Conservation (phyloP, 2,888 invertebrate genomes). For the Microplitis manilae region DNA sequence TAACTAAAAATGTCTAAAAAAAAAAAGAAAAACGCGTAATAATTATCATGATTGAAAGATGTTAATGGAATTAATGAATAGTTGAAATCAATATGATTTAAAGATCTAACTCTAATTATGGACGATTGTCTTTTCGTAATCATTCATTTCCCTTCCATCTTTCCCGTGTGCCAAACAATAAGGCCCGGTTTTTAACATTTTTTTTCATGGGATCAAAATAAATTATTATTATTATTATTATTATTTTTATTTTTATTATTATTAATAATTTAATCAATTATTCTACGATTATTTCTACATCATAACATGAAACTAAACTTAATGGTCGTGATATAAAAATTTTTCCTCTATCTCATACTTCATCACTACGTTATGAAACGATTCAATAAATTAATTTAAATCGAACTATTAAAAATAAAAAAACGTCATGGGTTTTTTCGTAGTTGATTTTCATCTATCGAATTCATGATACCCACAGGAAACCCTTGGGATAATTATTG, state of each 20-base stretch:
- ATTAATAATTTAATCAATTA: background rate
- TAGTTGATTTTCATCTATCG: conserved; percentile 21
- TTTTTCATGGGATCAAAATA: background rate
- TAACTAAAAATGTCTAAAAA: conserved; percentile 42
- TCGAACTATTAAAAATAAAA: background rate
- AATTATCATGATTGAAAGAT: background rate
- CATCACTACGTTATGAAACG: background rate
- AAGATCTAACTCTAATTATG: background rate
- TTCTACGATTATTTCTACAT: background rate
- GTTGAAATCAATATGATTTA: conserved; percentile 4
- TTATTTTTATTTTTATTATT: background rate
- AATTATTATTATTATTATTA: background rate
- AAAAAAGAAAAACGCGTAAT: conserved; percentile 8
- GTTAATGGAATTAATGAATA: background rate
- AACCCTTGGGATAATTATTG: conserved; percentile 23
- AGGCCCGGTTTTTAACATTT: conserved; percentile 6
- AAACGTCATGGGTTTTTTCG: conserved; percentile 3
- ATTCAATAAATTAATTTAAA: conserved; percentile 5
- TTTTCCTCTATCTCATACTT: background rate
- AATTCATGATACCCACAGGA: background rate
- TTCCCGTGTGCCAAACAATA: conserved; percentile 33
- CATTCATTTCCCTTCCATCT: conserved; percentile 4
- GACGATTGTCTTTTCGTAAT: background rate
- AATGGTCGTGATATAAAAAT: background rate
- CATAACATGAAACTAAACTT: background rate